phyloP scores from a whole-genome alignment of 1,140 invertebrate genomes.

The Cotesia typhae region DNA sequence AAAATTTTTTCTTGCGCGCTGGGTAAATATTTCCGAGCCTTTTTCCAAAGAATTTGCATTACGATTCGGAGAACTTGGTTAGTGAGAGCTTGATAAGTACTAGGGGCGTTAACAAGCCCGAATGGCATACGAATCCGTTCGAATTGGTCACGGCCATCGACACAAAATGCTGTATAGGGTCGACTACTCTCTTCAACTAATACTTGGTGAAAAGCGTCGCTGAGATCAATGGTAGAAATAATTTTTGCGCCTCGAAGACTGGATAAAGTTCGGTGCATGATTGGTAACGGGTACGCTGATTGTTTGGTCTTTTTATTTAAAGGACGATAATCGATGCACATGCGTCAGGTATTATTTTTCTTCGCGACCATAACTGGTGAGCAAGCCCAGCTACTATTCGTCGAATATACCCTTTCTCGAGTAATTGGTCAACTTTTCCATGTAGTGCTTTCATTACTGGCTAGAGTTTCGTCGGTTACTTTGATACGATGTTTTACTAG shows the following conservation, averaged over 20 bases:
- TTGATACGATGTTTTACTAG: constrained; percentile 31
- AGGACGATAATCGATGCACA: constrained; percentile 28
- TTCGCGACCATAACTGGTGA: constrained; percentile 19
- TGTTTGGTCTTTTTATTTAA: constrained; percentile 31
- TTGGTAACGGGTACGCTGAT: constrained; percentile 25
- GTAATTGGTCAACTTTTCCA: constrained; percentile 27
- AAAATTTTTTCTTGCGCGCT: too few relatives aligned
- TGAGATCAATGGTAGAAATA: constrained; percentile 48
- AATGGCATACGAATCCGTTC: constrained; percentile 61
- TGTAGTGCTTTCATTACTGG: constrained; percentile 17
- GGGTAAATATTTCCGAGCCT: too few relatives aligned
- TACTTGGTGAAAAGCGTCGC: constrained; percentile 44
- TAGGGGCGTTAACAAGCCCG: constrained; percentile 38
- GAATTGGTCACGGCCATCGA: constrained; percentile 54
- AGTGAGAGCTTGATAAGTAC: too few relatives aligned
- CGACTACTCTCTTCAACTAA: constrained; percentile 19
- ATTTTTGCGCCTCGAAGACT: constrained; percentile 35
- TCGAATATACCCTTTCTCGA: constrained; percentile 26
- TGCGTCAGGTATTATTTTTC: constrained; percentile 10
- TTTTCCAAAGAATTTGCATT: too few relatives aligned
- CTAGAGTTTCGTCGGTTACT: constrained; percentile 17
- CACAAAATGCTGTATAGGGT: constrained; percentile 36
- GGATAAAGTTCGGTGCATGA: constrained; percentile 31
- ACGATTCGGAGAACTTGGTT: too few relatives aligned
- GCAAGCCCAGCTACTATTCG: constrained; percentile 29